phyloP scores from a whole-genome alignment of 2,888 invertebrate genomes.

The Sphaerophoria taeniata region DNA sequence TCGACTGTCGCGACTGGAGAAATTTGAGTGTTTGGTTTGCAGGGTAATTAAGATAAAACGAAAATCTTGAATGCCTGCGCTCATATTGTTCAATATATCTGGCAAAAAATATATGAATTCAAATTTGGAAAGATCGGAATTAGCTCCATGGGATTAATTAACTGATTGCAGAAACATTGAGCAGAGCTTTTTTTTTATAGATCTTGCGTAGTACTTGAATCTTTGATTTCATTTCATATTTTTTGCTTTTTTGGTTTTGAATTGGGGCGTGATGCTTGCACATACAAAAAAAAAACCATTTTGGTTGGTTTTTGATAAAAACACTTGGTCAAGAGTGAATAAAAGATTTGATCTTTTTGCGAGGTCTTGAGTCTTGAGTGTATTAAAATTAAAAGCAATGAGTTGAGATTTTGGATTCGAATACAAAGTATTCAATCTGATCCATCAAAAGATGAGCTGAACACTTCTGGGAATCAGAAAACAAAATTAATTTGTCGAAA shows the following conservation, averaged over 20 bases:
- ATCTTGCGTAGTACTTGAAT: slow-evolving; percentile 61
- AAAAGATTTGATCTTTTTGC: too few species aligned
- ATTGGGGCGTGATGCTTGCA: slow-evolving; percentile 60
- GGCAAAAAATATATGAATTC: slow-evolving; percentile 25
- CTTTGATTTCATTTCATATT: slow-evolving; percentile 14
- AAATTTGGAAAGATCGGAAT: slow-evolving; percentile 54
- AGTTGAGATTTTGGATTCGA: too few species aligned
- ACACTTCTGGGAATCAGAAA: too few species aligned
- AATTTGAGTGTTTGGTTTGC: slow-evolving; percentile 28
- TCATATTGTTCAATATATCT: background rate
- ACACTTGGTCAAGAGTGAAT: slow-evolving; percentile 19
- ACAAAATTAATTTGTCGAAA: too few species aligned
- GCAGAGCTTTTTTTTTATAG: slow-evolving; percentile 54
- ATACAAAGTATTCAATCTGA: too few species aligned
- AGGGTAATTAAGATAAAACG: slow-evolving; percentile 60
- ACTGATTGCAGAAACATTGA: slow-evolving; percentile 65
- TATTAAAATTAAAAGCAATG: too few species aligned
- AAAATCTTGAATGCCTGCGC: slow-evolving; percentile 20
- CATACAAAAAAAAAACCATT: background rate
- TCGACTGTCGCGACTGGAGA: background rate
- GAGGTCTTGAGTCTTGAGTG: too few species aligned
- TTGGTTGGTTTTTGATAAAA: slow-evolving; percentile 39
- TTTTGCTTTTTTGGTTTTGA: background rate
- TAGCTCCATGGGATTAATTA: slow-evolving; percentile 70
- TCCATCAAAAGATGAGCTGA: too few species aligned